A percentile compares a stretch with the other conserved stretches of the same genome.
phyloP scores from a whole-genome alignment of 1,140 invertebrate species.

The Bombus difficillimus region DNA sequence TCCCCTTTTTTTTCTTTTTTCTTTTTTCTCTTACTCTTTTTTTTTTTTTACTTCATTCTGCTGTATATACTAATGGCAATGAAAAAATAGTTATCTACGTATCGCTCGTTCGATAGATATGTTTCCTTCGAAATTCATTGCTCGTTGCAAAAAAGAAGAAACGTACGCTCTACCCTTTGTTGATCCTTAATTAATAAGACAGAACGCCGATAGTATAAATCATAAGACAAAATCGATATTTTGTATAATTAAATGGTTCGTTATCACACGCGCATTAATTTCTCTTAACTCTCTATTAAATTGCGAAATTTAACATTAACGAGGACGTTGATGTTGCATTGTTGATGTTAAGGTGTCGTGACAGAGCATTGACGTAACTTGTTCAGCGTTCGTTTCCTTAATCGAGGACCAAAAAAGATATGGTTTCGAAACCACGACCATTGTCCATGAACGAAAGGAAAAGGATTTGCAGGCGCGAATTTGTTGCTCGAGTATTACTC shows the following conservation, averaged over 20 bases:
- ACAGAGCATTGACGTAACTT: background rate
- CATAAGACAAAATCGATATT: background rate
- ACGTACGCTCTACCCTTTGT: background rate
- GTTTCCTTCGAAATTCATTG: slow-evolving; percentile 58
- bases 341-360: background rate
- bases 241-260: background rate
- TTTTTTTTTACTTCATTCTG: background rate
- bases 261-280: background rate
- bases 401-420: background rate
- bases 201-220: background rate
- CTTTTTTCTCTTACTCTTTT: no score
- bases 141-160: slow-evolving; percentile 28
- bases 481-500: background rate
- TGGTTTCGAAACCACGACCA: background rate
- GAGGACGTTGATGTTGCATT: background rate
- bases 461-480: slow-evolving; percentile 16
- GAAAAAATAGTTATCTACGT: slow-evolving; percentile 71
- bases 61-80: slow-evolving; percentile 56
- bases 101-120: slow-evolving; percentile 58
- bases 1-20: background rate
- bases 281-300: background rate
- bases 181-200: background rate
- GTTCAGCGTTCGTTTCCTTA: background rate
- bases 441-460: background rate
- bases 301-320: no score